phyloP scores from a whole-genome alignment of 2,113 vertebrate genomes.

The Patagioenas fasciata region DNA sequence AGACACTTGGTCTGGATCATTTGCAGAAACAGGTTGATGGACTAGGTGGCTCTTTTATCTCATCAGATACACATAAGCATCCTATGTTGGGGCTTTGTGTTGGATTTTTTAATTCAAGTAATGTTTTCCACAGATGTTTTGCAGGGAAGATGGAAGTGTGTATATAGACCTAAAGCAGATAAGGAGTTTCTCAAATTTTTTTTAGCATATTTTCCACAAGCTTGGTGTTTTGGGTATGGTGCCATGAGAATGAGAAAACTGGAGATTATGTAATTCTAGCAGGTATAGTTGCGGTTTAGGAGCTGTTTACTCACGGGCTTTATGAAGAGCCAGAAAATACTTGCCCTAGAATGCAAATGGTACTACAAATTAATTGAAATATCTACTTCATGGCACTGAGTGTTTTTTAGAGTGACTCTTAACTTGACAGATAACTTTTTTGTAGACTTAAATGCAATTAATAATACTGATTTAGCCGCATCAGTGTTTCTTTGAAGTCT shows the following conservation, averaged over 20 bases:
- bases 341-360: neutral
- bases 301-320: neutral
- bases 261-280: neutral
- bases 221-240: neutral
- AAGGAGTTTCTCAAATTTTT: neutral
- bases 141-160: neutral
- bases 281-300: neutral
- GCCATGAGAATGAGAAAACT: neutral
- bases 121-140: neutral
- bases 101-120: neutral
- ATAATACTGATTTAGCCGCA: constrained; percentile 12
- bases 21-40: neutral
- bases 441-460: constrained; percentile 29
- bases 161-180: neutral
- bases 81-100: neutral
- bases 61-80: neutral
- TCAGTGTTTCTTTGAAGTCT: neutral
- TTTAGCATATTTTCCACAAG: neutral
- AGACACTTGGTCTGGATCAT: neutral
- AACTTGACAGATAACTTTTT: neutral
- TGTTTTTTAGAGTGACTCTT: neutral
- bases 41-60: neutral
- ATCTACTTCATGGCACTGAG: neutral
- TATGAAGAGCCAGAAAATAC: neutral
- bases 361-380: neutral